Base-by-base conservation (phyloP, 2,113 vertebrate genomes). In the Bothrops jararaca region DNA sequence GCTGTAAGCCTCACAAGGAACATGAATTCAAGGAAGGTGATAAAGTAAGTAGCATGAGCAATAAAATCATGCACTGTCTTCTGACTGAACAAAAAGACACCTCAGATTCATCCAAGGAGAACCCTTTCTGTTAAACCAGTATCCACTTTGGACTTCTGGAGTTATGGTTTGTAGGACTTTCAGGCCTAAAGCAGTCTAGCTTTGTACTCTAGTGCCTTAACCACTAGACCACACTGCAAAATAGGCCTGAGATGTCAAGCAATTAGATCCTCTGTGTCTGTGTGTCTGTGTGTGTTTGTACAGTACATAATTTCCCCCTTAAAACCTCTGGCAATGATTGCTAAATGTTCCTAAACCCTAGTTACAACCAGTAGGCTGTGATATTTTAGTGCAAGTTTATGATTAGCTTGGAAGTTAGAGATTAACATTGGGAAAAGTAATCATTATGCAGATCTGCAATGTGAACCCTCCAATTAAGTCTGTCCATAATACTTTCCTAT, bases 391-490 rank as follows among this genome's bases (percentile, higher is more conserved):
- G 13, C 74, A 86, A 52, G n/a, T 54, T 85, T 48, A n/a, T 85
- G 54, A 34, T 4, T 60, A 89, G 42, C n/a, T 60, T 42, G 29
- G 42, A 90, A 13, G n/a, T 23, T 4, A 52, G 24, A n/a, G 23
- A 12, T 90, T 15, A 50, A 89, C 54, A 58, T 58, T 89, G 26
- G 54, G 6, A 39, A 85, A 80, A 90, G 29, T 85, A 56, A 85
- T 60, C 74, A 86, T 92, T 52, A n/a, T 45, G 34, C 39, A 48
- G 6, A 15, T 86, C 56, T 93, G 64, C 74, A 64, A 11, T 86
- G 22, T 90, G 42, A 26, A 60, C 42, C n/a, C 56, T 85, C 60
- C 60, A 93, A 93, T 93, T 93, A 90, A 86, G 22, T 15, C 74
- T 58, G 54, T 64, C 48, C 74, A 64, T 58, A 86, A 86, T 42